phyloP scores from a whole-genome alignment of 1,140 invertebrate species.

The Penaeus japonicus region DNA sequence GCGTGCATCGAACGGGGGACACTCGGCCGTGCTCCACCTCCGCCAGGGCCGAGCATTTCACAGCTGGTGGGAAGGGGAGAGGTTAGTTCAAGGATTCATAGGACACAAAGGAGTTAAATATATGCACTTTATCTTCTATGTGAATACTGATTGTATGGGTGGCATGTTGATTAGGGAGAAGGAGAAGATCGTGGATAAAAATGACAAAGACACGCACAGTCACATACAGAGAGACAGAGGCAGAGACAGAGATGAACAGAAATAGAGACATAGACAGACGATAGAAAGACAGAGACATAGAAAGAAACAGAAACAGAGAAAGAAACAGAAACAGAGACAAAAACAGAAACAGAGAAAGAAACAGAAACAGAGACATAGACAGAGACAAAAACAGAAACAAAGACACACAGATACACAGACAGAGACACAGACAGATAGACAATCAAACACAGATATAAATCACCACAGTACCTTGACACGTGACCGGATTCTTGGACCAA shows the following conservation, averaged over 20 bases:
- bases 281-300: no score
- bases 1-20: slow-evolving; percentile 53
- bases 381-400: neutral
- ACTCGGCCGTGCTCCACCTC: slow-evolving; percentile 57
- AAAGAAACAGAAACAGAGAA: no score
- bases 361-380: neutral
- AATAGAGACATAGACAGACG: no score
- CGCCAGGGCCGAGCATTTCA: slow-evolving; percentile 52
- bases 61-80: neutral
- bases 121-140: no score
- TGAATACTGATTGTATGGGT: no score
- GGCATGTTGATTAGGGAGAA: no score
- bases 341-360: neutral
- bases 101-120: no score
- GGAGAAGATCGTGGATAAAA: no score
- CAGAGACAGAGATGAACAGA: no score
- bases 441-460: neutral
- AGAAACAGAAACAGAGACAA: neutral
- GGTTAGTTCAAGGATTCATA: no score
- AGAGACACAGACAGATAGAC: neutral
- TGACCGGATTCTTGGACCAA: slow-evolving; percentile 37
- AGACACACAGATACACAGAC: neutral
- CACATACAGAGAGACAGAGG: neutral
- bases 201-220: neutral
- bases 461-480: slow-evolving; percentile 47